These are phyloP conservation scores for Epistrophella euchroma DNA, from an alignment of 2,888 invertebrate species.

Conservation along the genomic window DNA sequence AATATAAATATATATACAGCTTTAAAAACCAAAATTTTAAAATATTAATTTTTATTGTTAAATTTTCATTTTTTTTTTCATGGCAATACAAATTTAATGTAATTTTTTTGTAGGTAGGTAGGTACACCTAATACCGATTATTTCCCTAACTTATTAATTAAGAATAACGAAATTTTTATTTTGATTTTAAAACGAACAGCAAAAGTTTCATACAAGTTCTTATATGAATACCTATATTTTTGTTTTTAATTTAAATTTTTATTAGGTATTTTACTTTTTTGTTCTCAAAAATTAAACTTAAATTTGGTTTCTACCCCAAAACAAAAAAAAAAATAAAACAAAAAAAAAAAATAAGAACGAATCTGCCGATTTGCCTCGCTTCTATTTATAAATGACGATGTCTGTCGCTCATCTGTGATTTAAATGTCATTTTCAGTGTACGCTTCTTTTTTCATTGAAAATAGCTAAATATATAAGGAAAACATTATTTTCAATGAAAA, in stretches of 20 bases:
- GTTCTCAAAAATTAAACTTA: slow-evolving; percentile 16
- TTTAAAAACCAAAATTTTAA: no score
- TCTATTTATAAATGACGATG: slow-evolving; percentile 72
- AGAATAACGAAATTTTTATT: no score
- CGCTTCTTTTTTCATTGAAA: slow-evolving; percentile 50
- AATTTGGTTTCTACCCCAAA: slow-evolving; percentile 14
- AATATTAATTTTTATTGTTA: no score
- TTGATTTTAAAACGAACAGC: no score
- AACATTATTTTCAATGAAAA: slow-evolving; percentile 43
- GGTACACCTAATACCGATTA: no score
- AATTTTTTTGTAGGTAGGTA: no score
- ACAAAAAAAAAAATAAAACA: background rate
- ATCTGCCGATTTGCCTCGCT: slow-evolving; percentile 57
- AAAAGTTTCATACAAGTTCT: background rate
- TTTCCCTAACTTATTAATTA: no score
- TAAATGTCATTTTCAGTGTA: slow-evolving; percentile 63
- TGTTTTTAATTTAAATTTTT: slow-evolving; percentile 1
- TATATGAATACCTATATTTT: background rate
- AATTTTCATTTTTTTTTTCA: no score
- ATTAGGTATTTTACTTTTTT: slow-evolving; percentile 18
- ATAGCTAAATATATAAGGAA: slow-evolving; percentile 36
- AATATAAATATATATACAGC: no score
- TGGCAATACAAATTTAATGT: no score
- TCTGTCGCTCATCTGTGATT: slow-evolving; percentile 70
- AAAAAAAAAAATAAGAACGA: slow-evolving; percentile 4